A percentile compares a stretch with the other conserved stretches of the same genome.
phyloP scores from a whole-genome alignment of 2,113 vertebrate species.

The Potamarius usumacintae region DNA sequence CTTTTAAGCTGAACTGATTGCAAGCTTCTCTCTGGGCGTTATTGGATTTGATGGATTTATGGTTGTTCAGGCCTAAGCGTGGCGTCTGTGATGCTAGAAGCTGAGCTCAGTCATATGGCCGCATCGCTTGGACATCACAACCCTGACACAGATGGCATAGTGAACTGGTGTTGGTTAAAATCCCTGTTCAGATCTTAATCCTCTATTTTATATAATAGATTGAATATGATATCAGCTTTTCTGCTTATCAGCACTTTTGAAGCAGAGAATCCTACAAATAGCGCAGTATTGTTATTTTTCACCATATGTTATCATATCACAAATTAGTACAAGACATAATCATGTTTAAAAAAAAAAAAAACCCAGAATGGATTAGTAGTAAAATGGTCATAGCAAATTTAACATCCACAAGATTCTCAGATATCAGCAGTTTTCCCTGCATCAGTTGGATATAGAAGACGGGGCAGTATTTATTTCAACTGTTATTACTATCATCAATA shows the following conservation, averaged over 20 bases:
- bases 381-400: not conserved
- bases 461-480: not conserved
- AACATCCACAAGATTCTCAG: not conserved
- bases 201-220: not conserved
- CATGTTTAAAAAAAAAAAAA: not conserved
- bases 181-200: not conserved
- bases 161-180: slow-evolving; percentile 24
- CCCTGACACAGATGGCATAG: slow-evolving; percentile 29
- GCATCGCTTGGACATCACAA: slow-evolving; percentile 25
- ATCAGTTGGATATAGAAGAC: not conserved
- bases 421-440: not conserved
- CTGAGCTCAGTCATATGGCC: slow-evolving; percentile 36
- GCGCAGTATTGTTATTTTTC: not conserved
- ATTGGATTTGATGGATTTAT: slow-evolving; percentile 51
- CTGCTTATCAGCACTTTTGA: not conserved
- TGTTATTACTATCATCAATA: not conserved
- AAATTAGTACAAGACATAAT: not conserved
- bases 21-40: slow-evolving; percentile 9
- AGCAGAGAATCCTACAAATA: not conserved
- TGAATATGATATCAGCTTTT: not conserved
- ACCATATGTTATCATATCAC: not conserved
- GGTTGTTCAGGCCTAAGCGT: slow-evolving; percentile 40
- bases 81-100: slow-evolving; percentile 17
- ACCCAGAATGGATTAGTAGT: not conserved
- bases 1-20: slow-evolving; percentile 5